These are phyloP conservation scores for Emys orbicularis DNA, from an alignment of 2,797 vertebrate species.

Conservation along the genomic window DNA sequence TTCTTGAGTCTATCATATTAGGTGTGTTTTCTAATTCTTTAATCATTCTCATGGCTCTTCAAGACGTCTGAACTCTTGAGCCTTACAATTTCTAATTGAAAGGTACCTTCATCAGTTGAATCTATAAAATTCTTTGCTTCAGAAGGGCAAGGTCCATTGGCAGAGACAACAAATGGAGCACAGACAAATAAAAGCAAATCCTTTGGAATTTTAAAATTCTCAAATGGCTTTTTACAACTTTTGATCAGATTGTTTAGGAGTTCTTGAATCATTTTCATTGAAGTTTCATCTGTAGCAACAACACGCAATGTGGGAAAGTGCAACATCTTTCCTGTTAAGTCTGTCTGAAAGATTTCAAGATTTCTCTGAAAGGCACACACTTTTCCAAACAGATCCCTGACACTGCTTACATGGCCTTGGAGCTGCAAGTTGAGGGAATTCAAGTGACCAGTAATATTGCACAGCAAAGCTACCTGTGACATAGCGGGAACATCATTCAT, in stretches of 20 bases:
- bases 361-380: too few species aligned
- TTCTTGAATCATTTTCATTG: not conserved
- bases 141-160: too few species aligned
- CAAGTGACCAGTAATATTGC: too few species aligned
- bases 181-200: not conserved
- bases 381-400: too few species aligned
- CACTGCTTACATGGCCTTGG: too few species aligned
- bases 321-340: not conserved
- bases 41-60: not conserved
- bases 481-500: too few species aligned
- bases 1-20: not conserved
- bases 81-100: too few species aligned
- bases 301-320: not conserved
- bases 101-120: too few species aligned
- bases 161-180: not conserved
- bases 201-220: not conserved
- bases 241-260: not conserved
- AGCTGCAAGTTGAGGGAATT: too few species aligned
- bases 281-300: not conserved
- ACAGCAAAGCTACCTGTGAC: too few species aligned
- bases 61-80: too few species aligned
- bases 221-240: not conserved
- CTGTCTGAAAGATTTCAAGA: not conserved
- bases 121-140: too few species aligned
- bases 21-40: not conserved